Conservation (phyloP, 1,140 invertebrate genomes). For the Watersipora subatra region DNA sequence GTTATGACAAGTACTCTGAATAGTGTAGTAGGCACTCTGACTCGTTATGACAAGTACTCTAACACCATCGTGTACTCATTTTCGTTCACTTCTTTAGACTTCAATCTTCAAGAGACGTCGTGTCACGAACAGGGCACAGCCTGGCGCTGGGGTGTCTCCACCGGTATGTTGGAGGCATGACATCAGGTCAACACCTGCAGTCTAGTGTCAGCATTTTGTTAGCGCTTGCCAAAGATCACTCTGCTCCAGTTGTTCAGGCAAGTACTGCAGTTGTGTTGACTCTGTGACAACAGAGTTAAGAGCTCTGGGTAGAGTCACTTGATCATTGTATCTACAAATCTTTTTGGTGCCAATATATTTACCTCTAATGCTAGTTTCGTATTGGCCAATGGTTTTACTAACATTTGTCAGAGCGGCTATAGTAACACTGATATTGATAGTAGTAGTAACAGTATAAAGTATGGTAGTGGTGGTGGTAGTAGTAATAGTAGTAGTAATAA, state of each 20-base stretch:
- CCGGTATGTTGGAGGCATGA: slow-evolving; percentile 74
- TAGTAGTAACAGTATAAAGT: not conserved
- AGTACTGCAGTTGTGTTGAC: too few species aligned
- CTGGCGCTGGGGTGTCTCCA: slow-evolving; percentile 82
- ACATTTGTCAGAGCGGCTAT: too few species aligned
- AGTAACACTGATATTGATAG: too few species aligned
- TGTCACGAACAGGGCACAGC: slow-evolving; percentile 76
- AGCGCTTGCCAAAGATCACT: slow-evolving; percentile 80
- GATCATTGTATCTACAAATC: too few species aligned
- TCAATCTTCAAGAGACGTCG: slow-evolving; percentile 72
- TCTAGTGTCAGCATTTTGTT: slow-evolving; percentile 84
- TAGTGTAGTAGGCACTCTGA: too few species aligned
- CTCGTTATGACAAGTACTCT: too few species aligned
- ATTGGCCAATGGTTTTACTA: too few species aligned
- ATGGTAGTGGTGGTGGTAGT: not conserved
- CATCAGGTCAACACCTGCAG: slow-evolving; percentile 77
- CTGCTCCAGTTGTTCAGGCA: slow-evolving; percentile 76
- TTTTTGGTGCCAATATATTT: too few species aligned
- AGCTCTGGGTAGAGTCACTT: too few species aligned
- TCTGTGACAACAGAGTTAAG: too few species aligned
- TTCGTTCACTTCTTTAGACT: slow-evolving; percentile 46
- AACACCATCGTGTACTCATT: too few species aligned
- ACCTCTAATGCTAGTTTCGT: too few species aligned
- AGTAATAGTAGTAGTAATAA: not conserved
- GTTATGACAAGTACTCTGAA: slow-evolving; percentile 2